Evolutionary conservation across 1,140 invertebrate species (phyloP), one percentile per base, ranked within the genome.

Genomic region (Drosophila mayri): DNA sequence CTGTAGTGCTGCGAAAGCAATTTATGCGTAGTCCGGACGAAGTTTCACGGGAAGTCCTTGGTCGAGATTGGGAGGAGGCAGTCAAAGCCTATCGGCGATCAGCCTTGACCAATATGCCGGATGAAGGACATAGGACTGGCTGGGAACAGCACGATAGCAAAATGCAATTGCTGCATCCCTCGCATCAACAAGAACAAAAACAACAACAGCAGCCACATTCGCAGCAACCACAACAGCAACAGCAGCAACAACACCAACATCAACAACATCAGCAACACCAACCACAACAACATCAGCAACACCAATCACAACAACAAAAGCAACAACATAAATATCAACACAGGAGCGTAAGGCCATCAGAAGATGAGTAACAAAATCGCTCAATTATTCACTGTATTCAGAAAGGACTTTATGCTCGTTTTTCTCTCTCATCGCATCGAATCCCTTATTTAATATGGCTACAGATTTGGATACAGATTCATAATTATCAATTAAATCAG

Each of bases 1-100:
- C 80, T 1, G 18, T 43, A 0, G 47, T 55, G 9, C 4, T 87
- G 46, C 61, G 72, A 3, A 67, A 64, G 28, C 76, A 75, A 8
- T 87, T 87, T 12, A 88, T 90, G 85, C 84, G 84, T 28, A 84
- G 84, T 35, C 84, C 85, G 2, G 84, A 87, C 37, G 72, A 87
- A 16, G 41, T 78, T 0, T 81, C 84, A 0, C 60, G 81, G 2
- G 68, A 84, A 28, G 64, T 82, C 0, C 49, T 80, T 54, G 35
- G 62, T 6, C 72, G 58, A 0, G 84, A 90, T 16, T 81, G 81
- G 85, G 77, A 84, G 14, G 30, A 43, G 22, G 60, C 73, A 0
- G 38, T 80, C 1, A 66, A 66, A 25, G 3, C 57, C 32, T 32
- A 35, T 37, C 18, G 75, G 20, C n/a, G 37, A 16, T 2, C 30